Conservation (phyloP, 2,797 vertebrate species). For the Syncerus caffer region DNA sequence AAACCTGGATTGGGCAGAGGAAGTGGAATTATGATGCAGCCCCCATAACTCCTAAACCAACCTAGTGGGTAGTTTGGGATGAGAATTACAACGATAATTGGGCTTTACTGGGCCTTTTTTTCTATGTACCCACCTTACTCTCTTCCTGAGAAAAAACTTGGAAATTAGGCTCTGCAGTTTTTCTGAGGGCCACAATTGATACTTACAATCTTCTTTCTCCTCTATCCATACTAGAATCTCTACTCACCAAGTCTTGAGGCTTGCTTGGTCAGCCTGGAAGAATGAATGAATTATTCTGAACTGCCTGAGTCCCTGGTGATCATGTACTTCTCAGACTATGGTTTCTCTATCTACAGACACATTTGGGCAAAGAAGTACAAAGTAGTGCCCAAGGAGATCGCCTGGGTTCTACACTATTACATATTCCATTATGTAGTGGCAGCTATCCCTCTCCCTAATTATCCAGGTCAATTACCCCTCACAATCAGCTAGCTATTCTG, state of each 20-base stretch:
- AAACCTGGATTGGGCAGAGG: not conserved
- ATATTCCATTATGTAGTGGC: not conserved
- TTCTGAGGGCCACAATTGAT: not conserved
- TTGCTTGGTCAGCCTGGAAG: not conserved
- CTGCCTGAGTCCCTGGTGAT: not conserved
- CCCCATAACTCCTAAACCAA: not conserved
- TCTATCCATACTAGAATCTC: not conserved
- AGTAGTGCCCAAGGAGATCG: not conserved
- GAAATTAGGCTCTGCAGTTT: not conserved
- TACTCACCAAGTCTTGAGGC: not conserved
- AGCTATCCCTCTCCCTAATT: not conserved
- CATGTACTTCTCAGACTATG: not conserved
- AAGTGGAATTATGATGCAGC: not conserved
- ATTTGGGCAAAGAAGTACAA: not conserved
- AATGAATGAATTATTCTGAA: not conserved
- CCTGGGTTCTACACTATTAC: not conserved
- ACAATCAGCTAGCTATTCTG: not conserved
- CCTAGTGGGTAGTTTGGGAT: not conserved
- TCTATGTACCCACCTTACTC: not conserved
- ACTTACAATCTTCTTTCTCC: not conserved
- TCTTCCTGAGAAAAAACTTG: not conserved
- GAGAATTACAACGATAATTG: not conserved
- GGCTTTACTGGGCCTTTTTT: not conserved
- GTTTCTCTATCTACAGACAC: not conserved
- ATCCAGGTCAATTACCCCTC: not conserved